Conservation (phyloP, 2,797 vertebrate species). For the Melopsittacus undulatus region DNA sequence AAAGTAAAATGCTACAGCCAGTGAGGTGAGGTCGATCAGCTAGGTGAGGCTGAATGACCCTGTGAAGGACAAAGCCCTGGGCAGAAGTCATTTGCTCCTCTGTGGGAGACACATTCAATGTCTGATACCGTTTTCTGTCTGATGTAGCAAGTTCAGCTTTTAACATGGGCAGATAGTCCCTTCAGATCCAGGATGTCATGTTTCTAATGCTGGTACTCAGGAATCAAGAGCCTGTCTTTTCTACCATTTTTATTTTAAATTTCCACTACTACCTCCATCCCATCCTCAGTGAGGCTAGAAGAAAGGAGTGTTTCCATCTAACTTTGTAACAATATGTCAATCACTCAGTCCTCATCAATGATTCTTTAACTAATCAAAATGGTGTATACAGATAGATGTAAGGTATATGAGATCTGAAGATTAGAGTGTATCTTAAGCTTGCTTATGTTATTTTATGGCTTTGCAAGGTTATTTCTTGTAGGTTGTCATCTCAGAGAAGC, state of each 20-base stretch:
- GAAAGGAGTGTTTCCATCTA: neutral
- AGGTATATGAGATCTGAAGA: neutral
- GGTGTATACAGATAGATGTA: neutral
- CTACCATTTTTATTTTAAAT: neutral
- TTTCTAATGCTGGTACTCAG: neutral
- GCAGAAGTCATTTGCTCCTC: neutral
- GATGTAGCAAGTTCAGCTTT: neutral
- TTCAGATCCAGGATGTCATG: neutral
- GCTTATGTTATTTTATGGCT: neutral
- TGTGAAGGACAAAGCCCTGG: neutral
- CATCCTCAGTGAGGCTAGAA: neutral
- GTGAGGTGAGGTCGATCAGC: neutral
- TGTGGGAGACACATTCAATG: neutral
- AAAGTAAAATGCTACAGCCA: neutral
- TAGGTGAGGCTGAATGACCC: neutral
- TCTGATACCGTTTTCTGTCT: neutral
- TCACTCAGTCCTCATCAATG: neutral
- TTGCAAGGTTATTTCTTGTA: neutral
- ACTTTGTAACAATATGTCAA: neutral
- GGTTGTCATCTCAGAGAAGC: neutral
- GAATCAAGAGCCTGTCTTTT: neutral
- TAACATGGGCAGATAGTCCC: neutral
- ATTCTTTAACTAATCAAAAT: neutral
- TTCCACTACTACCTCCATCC: neutral
- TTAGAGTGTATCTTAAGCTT: neutral